These are phyloP conservation scores for Macroramphosus scolopax DNA, from an alignment of 2,797 vertebrate species.

Conservation along the genomic window DNA sequence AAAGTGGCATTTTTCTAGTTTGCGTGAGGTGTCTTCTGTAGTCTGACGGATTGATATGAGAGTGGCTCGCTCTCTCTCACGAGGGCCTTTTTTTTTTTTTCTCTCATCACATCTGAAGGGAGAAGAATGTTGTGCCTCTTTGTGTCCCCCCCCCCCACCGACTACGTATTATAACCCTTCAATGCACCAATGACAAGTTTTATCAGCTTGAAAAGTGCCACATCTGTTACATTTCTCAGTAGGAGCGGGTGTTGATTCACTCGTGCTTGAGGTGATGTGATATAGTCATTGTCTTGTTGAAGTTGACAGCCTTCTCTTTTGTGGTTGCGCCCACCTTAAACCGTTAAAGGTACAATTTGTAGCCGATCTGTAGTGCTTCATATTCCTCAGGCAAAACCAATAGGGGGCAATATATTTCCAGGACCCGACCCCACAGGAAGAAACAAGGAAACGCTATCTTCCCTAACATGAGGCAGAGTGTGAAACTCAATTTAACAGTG, in stretches of 20 bases:
- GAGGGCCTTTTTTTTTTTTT: slow-evolving; percentile 21
- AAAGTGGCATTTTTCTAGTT: slow-evolving; percentile 49
- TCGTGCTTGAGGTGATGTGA: slow-evolving; percentile 3
- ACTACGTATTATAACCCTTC: slow-evolving; percentile 41
- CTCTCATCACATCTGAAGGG: slow-evolving; percentile 28
- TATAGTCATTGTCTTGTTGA: slow-evolving; percentile 29
- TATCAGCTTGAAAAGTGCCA: slow-evolving; percentile 44
- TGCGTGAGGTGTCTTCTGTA: slow-evolving; percentile 10
- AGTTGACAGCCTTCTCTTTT: slow-evolving; percentile 30
- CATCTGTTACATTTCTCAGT: slow-evolving; percentile 31
- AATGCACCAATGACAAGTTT: slow-evolving; percentile 32
- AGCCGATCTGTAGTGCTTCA: no score
- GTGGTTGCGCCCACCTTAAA: slow-evolving; percentile 11
- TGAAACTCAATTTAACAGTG: no score
- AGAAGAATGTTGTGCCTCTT: slow-evolving; percentile 40
- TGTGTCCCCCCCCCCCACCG: slow-evolving; percentile 38
- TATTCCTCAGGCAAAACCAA: no score
- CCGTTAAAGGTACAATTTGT: neutral
- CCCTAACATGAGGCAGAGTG: no score
- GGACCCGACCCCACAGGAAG: no score
- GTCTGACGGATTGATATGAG: slow-evolving; percentile 62
- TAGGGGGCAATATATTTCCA: no score
- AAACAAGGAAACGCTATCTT: no score
- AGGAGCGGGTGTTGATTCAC: slow-evolving; percentile 37
- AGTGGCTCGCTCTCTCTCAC: slow-evolving; percentile 27